Conservation (phyloP, 2,113 vertebrate genomes). For the Channa maculata region DNA sequence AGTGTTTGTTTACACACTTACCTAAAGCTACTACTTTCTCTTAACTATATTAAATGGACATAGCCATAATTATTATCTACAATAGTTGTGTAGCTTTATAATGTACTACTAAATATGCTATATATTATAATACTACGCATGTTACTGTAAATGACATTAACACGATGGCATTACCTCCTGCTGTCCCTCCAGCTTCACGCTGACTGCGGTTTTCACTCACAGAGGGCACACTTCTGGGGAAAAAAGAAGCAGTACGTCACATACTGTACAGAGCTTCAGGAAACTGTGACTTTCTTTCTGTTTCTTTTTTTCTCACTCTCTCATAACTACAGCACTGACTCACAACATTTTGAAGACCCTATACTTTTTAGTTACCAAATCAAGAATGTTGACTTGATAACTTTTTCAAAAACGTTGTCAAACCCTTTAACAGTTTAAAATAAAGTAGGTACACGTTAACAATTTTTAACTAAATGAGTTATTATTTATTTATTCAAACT, state of each 20-base stretch:
- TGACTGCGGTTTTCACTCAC: slow-evolving; percentile 3
- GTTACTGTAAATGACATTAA: not conserved
- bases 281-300: slow-evolving; percentile 19
- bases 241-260: slow-evolving; percentile 62
- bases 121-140: not conserved
- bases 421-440: too few relatives aligned
- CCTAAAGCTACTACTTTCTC: not conserved
- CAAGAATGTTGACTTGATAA: too few relatives aligned
- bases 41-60: not conserved
- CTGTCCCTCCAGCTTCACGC: not conserved
- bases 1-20: not conserved
- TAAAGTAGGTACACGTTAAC: too few relatives aligned
- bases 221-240: slow-evolving; percentile 42
- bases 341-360: not conserved
- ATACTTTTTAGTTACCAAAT: not conserved
- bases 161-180: slow-evolving; percentile 39
- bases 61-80: not conserved
- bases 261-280: slow-evolving; percentile 34
- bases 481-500: too few relatives aligned
- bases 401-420: too few relatives aligned
- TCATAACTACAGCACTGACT: not conserved
- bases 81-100: not conserved
- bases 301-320: not conserved
- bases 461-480: too few relatives aligned
- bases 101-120: too few relatives aligned